Conservation (phyloP, 1,140 invertebrate genomes). For the Meteorus sp. region DNA sequence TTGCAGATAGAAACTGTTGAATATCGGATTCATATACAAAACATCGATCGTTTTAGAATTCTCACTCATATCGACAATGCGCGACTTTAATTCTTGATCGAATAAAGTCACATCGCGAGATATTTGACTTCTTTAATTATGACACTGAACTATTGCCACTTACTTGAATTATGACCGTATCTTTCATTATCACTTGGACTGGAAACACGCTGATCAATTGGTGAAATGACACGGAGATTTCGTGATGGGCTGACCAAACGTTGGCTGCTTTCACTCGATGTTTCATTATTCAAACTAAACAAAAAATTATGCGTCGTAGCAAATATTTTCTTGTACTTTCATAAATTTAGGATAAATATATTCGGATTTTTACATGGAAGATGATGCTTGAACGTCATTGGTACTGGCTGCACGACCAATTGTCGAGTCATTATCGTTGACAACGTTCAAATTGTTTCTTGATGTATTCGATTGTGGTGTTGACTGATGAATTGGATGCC, state of each 20-base stretch:
- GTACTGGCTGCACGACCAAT: constrained; percentile 37
- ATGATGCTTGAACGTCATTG: constrained; percentile 37
- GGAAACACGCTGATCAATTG: constrained; percentile 46
- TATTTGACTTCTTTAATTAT: too few relatives aligned
- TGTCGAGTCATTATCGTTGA: constrained; percentile 17
- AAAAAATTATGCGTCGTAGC: neutral
- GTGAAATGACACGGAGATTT: constrained; percentile 42
- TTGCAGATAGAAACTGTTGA: too few relatives aligned
- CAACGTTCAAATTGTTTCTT: neutral
- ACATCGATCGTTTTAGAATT: too few relatives aligned
- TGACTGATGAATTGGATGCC: constrained; percentile 38
- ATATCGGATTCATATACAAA: too few relatives aligned
- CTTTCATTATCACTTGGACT: constrained; percentile 50
- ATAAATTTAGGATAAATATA: neutral
- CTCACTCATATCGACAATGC: too few relatives aligned
- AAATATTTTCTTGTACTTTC: neutral
- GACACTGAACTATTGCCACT: constrained; percentile 24
- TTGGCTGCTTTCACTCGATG: constrained; percentile 36
- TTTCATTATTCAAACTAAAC: constrained; percentile 29
- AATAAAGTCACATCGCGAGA: too few relatives aligned
- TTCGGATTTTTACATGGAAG: constrained; percentile 18
- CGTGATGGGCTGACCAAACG: constrained; percentile 41
- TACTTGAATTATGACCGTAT: constrained; percentile 43
- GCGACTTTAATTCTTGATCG: too few relatives aligned
- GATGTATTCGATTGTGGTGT: constrained; percentile 25